Conservation (phyloP, 2,797 vertebrate genomes). For the Enteromius thamalakanensis region DNA sequence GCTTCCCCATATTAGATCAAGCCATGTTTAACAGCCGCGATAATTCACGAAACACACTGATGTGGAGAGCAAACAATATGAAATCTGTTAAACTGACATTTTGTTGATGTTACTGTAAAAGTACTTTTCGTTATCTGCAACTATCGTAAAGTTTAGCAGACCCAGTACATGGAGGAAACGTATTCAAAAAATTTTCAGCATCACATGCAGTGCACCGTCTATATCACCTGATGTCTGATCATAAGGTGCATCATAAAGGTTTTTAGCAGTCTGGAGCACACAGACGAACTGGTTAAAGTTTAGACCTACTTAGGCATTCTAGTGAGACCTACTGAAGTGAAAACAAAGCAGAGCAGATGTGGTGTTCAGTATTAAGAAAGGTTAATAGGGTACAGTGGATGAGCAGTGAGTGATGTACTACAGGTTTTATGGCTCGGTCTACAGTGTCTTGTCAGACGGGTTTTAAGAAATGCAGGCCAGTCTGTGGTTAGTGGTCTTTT, state of each 20-base stretch:
- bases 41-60: constrained; percentile 37
- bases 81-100: constrained; percentile 1
- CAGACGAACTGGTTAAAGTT: constrained; percentile 18
- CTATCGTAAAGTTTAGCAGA: neutral
- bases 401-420: constrained; percentile 34
- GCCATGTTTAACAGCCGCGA: constrained; percentile 32
- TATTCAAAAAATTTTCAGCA: neutral
- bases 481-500: constrained; percentile 43
- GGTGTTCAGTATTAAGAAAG: constrained; percentile 5
- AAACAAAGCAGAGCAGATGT: constrained; percentile 7
- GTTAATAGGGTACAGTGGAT: constrained; percentile 19
- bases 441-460: constrained; percentile 41
- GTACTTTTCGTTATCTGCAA: neutral
- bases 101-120: constrained; percentile 19
- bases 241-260: constrained; percentile 29
- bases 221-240: constrained; percentile 24
- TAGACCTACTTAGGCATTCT: neutral
- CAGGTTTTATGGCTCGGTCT: constrained; percentile 31
- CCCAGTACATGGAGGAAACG: neutral
- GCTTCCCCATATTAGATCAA: constrained; percentile 47
- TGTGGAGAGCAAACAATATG: constrained; percentile 12
- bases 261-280: constrained; percentile 6
- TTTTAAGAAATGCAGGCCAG: constrained; percentile 42
- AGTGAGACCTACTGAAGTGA: constrained; percentile 20
- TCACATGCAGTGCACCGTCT: neutral